Percentiles rank a stretch among this genome's conserved stretches.
These are phyloP conservation scores for Eumeta japonica DNA, from an alignment of 1,140 invertebrate genomes.

Conservation along the genomic window DNA sequence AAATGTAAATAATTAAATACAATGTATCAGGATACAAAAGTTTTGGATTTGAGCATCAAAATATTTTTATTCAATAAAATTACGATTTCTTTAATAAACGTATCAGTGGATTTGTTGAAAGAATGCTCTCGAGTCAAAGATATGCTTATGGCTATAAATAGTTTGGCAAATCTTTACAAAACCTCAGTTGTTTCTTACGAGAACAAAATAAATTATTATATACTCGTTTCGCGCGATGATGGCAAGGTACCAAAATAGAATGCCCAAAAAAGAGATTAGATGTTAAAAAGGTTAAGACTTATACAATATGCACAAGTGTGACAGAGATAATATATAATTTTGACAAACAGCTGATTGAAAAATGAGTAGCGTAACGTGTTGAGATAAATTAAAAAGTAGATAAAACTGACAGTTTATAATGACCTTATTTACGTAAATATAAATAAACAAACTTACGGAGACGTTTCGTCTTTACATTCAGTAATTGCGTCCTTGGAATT, in stretches of 20 bases:
- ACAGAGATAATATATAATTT: slow-evolving; percentile 24
- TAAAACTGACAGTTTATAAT: slow-evolving; percentile 1
- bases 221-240: slow-evolving; percentile 37
- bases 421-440: background rate
- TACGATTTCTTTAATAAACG: too few species aligned
- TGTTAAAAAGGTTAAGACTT: slow-evolving; percentile 35
- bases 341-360: slow-evolving; percentile 52
- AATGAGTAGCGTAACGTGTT: slow-evolving; percentile 7
- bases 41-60: too few species aligned
- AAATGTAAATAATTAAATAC: too few species aligned
- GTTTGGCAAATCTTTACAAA: too few species aligned
- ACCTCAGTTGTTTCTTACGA: background rate
- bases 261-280: slow-evolving; percentile 54
- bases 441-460: slow-evolving; percentile 21
- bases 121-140: too few species aligned
- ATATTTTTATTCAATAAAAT: too few species aligned
- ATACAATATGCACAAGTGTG: slow-evolving; percentile 28
- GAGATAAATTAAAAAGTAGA: slow-evolving; percentile 4
- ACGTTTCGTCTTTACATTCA: slow-evolving; percentile 17
- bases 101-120: too few species aligned
- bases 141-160: too few species aligned
- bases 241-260: slow-evolving; percentile 57
- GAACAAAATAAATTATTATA: background rate
- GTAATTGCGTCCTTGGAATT: slow-evolving; percentile 13
- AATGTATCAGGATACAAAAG: too few species aligned